phyloP scores from a whole-genome alignment of 1,140 invertebrate genomes.

The Rhopalosiphum padi region DNA sequence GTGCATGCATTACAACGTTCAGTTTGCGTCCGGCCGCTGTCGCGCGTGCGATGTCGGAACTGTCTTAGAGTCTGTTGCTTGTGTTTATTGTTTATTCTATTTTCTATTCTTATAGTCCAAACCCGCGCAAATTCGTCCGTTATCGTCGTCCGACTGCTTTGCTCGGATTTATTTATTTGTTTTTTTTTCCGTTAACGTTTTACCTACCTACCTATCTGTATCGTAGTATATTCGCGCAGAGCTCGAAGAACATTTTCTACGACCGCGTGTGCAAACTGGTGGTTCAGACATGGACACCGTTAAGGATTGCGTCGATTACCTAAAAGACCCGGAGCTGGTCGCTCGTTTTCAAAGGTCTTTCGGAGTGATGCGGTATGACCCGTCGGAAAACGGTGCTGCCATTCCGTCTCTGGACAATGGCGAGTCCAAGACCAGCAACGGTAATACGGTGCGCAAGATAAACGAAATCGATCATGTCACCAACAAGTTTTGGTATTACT shows the following conservation, averaged over 20 bases:
- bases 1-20: neutral
- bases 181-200: neutral
- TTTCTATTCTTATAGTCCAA: neutral
- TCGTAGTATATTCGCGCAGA: neutral
- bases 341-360: conserved; percentile 61
- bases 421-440: neutral
- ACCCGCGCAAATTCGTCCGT: neutral
- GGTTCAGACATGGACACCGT: neutral
- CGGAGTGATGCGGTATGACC: conserved; percentile 57
- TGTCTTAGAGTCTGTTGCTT: neutral
- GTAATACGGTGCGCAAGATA: conserved; percentile 30
- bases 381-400: neutral
- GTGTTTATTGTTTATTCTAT: neutral
- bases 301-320: conserved; percentile 18
- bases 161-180: neutral
- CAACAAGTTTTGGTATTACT: conserved; percentile 86
- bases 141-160: neutral
- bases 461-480: conserved; percentile 67
- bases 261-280: neutral
- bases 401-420: neutral
- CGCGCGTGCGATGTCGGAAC: neutral
- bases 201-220: neutral
- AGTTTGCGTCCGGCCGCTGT: neutral
- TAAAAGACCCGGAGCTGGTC: conserved; percentile 61
- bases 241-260: neutral